Base-by-base conservation (phyloP, 2,888 invertebrate genomes). In the Hetaerina titia region DNA sequence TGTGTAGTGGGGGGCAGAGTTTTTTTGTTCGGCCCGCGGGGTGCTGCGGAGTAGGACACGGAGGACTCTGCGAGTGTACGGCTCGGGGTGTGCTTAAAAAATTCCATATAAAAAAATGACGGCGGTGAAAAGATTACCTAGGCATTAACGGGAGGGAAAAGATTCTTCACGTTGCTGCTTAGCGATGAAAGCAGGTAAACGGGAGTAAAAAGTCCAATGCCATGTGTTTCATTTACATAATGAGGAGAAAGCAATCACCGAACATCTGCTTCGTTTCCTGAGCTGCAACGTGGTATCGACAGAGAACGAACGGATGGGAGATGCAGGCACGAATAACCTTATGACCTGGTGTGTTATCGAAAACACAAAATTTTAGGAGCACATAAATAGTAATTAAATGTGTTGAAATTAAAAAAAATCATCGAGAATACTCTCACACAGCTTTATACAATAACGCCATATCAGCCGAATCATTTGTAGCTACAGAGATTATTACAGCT, bases 11-110 rank as follows among this genome's bases (percentile, higher is more conserved):
- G 8, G 0, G 11, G 8, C 0, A 69, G 15, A 17, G 69, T 56
- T 92, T 90, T 92, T 92, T 92, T 92, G 56, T 63, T 56, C 6
- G 45, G 92, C 69, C 25, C 56, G 64, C 31, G 92, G 92, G 22
- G 56, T 7, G 92, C 31, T 56, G 31, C 69, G 57, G n/a, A 56
- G 45, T 74, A 90, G 57, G 74, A 6, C 7, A 81, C 31, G 11
- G 81, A 13, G 25, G 81, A 31, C 81, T 22, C 25, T 31, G 81
- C 25, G 25, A 81, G 64, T n/a, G 89, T 69, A n/a, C 13, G 56
- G 69, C 5, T 11, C 45, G 8, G 11, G 56, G 9, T 69, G n/a
- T 69, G 92, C 22, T 22, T 64, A 69, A 74, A 92, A 90, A 92
- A 92, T 57, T 22, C 25, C 31, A 92, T 7, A 74, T 15, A 92